A percentile compares a stretch with the other conserved stretches of the same genome.
Conservation (phyloP, 1,140 invertebrate genomes). For the Drosophila azteca region DNA sequence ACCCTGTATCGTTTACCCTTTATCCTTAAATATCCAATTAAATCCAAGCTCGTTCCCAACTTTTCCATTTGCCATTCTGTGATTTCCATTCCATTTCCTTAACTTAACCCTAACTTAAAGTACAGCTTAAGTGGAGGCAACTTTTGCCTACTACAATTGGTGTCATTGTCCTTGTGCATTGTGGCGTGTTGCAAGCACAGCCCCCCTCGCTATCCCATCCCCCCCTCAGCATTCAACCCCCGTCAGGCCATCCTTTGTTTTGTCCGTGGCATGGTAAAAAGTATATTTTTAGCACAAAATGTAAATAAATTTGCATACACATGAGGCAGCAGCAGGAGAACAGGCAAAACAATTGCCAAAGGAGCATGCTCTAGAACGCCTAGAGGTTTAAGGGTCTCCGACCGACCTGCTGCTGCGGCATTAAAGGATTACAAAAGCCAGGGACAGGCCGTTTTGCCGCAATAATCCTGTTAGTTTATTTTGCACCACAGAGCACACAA, state of each 20-base stretch:
- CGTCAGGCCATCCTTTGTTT: conserved; percentile 56
- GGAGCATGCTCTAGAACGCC: conserved; percentile 1
- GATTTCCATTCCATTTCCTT: not conserved
- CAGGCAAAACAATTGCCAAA: conserved; percentile 38
- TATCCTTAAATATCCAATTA: too few species aligned
- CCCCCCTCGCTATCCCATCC: not conserved
- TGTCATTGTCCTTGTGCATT: conserved; percentile 72
- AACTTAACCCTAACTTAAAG: conserved; percentile 19
- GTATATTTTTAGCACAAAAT: conserved; percentile 71
- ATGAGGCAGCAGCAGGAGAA: conserved; percentile 30
- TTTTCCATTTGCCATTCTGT: not conserved
- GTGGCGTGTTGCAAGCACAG: conserved; percentile 59
- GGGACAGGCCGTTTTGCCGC: conserved; percentile 55
- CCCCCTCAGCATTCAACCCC: conserved; percentile 5
- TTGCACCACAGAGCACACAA: conserved; percentile 55
- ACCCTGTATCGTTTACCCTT: too few species aligned
- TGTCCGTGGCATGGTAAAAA: conserved; percentile 28
- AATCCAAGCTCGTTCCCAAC: too few species aligned
- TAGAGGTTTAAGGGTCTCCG: conserved; percentile 12
- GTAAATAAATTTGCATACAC: conserved; percentile 78
- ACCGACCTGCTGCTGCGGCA: conserved; percentile 22
- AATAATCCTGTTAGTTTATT: conserved; percentile 79
- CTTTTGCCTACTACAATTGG: conserved; percentile 48
- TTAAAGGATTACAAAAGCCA: conserved; percentile 72
- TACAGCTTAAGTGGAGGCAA: conserved; percentile 39